Evolutionary conservation across 2,888 invertebrate species (phyloP).

Genomic region (Meiosimyza platycephala): DNA sequence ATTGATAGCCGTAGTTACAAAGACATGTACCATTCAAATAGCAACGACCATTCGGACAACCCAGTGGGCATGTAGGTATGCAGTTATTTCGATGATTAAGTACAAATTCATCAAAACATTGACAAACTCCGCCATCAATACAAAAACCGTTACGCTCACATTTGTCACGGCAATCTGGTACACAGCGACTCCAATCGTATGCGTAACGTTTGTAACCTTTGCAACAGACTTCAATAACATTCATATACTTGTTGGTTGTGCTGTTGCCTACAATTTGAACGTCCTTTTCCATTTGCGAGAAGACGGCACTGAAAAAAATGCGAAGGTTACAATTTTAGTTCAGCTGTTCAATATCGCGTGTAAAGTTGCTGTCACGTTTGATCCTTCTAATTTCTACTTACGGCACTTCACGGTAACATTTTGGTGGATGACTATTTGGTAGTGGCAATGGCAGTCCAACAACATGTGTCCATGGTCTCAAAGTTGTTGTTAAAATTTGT

Average conservation of each 20-base stretch:
- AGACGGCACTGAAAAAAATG: conserved; percentile 55
- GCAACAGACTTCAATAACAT: conserved; percentile 77
- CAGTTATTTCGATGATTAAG: conserved; percentile 60
- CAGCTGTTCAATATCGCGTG: no score
- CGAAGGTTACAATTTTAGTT: no score
- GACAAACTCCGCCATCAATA: conserved; percentile 62
- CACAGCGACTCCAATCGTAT: conserved; percentile 70
- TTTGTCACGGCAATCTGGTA: conserved; percentile 65
- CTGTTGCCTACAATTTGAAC: conserved; percentile 67
- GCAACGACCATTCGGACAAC: conserved; percentile 65
- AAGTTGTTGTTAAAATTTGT: conserved; percentile 56
- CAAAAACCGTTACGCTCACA: conserved; percentile 68
- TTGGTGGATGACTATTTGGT: conserved; percentile 55
- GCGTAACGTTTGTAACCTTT: conserved; percentile 75
- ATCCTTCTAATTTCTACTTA: conserved; percentile 46
- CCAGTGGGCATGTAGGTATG: conserved; percentile 59
- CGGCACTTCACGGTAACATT: conserved; percentile 61
- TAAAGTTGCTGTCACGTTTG: no score
- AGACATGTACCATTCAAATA: conserved; percentile 62
- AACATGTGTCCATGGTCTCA: conserved; percentile 53
- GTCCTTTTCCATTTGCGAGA: conserved; percentile 62
- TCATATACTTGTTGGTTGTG: conserved; percentile 65
- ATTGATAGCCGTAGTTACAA: conserved; percentile 60
- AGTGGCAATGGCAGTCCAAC: conserved; percentile 57
- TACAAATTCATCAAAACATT: conserved; percentile 61